Percentiles rank a stretch among this genome's conserved stretches.
These are phyloP conservation scores for Propithecus coquereli DNA, from an alignment of 2,113 vertebrate species.

Conservation along the genomic window DNA sequence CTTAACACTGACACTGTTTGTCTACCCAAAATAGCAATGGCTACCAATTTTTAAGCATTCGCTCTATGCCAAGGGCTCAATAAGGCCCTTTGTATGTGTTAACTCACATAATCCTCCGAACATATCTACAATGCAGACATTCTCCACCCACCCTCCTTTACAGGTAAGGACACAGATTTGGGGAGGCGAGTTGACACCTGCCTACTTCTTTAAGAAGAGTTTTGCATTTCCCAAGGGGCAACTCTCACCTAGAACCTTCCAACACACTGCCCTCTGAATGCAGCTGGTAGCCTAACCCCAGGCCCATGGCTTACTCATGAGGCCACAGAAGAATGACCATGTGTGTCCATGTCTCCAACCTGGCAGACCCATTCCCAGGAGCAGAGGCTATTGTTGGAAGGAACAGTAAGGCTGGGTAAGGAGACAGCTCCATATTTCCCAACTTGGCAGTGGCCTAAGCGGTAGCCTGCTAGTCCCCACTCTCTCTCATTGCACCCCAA, in stretches of 20 bases:
- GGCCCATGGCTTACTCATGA: neutral
- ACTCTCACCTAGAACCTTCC: neutral
- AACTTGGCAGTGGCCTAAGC: neutral
- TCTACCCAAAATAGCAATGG: neutral
- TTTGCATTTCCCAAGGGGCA: neutral
- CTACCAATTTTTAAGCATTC: neutral
- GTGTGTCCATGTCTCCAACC: neutral
- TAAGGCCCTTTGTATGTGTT: too few species aligned
- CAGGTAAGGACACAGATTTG: neutral
- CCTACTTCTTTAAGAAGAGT: neutral
- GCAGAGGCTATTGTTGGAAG: neutral
- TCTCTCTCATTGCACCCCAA: neutral
- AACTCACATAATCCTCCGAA: too few species aligned
- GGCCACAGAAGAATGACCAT: neutral
- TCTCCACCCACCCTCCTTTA: too few species aligned
- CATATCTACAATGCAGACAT: too few species aligned
- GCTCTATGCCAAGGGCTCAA: too few species aligned
- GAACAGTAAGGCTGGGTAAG: neutral
- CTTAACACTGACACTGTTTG: neutral
- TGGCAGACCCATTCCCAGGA: neutral
- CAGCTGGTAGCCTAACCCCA: neutral
- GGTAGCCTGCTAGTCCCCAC: neutral
- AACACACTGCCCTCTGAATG: neutral
- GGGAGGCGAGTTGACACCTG: neutral
- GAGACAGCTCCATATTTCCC: neutral